These are phyloP conservation scores for Cancer borealis DNA, from an alignment of 2,888 invertebrate genomes.

Conservation along the genomic window DNA sequence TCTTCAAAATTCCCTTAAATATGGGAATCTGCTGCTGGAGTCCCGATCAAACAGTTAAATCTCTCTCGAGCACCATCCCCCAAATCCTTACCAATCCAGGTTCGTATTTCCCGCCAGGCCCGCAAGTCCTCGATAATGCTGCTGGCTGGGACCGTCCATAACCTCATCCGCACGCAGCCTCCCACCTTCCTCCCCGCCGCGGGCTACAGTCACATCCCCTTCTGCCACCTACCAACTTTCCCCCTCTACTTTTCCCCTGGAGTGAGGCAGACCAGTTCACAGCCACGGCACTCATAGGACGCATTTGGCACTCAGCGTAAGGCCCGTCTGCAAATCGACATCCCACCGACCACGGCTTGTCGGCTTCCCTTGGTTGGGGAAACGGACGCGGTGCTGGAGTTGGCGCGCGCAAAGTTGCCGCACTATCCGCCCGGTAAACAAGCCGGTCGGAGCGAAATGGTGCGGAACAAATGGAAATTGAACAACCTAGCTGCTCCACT, in stretches of 20 bases:
- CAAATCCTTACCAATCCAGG: slow-evolving; percentile 70
- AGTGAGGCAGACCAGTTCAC: neutral
- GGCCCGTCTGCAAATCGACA: slow-evolving; percentile 30
- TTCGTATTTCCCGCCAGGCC: slow-evolving; percentile 71
- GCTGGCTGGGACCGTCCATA: slow-evolving; percentile 66
- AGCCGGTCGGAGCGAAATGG: slow-evolving; percentile 72
- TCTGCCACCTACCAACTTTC: neutral
- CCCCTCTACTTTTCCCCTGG: neutral
- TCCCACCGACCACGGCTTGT: slow-evolving; percentile 30
- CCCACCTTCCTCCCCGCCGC: neutral
- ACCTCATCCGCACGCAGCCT: slow-evolving; percentile 63
- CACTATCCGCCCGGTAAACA: slow-evolving; percentile 73
- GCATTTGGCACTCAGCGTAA: slow-evolving; percentile 24
- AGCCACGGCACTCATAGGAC: neutral
- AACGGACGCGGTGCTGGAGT: slow-evolving; percentile 70
- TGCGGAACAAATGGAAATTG: slow-evolving; percentile 74
- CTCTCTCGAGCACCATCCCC: slow-evolving; percentile 70
- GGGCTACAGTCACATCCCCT: slow-evolving; percentile 25
- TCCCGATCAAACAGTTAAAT: slow-evolving; percentile 70
- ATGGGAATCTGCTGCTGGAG: slow-evolving; percentile 61
- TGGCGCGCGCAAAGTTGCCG: slow-evolving; percentile 73
- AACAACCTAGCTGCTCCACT: slow-evolving; percentile 70
- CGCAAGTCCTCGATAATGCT: slow-evolving; percentile 71
- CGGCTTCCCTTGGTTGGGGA: slow-evolving; percentile 48
- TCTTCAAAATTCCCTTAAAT: slow-evolving; percentile 64